Base-by-base conservation (phyloP, 2,113 vertebrate genomes). In the Pungitius pungitius region DNA sequence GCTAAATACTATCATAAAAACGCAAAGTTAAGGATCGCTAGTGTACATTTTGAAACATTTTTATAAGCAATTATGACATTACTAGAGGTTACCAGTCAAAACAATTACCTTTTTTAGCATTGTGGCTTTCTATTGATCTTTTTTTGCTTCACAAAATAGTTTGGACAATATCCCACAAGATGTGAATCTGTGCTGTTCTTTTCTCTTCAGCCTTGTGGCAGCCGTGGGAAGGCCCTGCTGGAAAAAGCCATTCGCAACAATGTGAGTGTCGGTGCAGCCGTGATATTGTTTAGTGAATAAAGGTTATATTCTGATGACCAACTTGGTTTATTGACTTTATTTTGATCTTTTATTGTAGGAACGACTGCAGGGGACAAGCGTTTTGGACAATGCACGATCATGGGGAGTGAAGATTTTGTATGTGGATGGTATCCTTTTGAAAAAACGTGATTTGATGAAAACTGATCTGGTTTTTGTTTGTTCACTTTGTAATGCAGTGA, bases 161-260 rank as follows among this genome's bases (percentile, higher is more conserved):
- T 39, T 49, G n/a, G 0, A 15, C 17, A 40, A 13, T 49, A 60
- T 59, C 12, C 2, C 18, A 5, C 4, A 30, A 9, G 18, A 40
- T 22, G 14, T 33, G 33, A 62, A 18, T 71, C 10, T 63, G 5
- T 18, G 6, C 33, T 69, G 8, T 17, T 0, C 61, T 78, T 83
- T 58, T 84, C 26, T 68, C 33, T 17, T 0, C 91, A 96, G 95
- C 86, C 73, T 0, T 94, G 93, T 75, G 80, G 94, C 80, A 97
- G 96, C 85, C 91, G 95, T 35, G 96, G 95, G 3, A 96, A 94
- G 87, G 94, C 94, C 22, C 88, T 97, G 27, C 90, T 97, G 71
- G 95, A 95, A 91, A 96, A 95, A 86, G 96, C 94, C 75, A 95
- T 96, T 76, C 92, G 92, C 81, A 96, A 95, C 69, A 95, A 95